A percentile compares a stretch with the other conserved stretches of the same genome.
These are phyloP conservation scores for Neolamprologus falcicula DNA, from an alignment of 2,113 vertebrate genomes.

Conservation along the genomic window DNA sequence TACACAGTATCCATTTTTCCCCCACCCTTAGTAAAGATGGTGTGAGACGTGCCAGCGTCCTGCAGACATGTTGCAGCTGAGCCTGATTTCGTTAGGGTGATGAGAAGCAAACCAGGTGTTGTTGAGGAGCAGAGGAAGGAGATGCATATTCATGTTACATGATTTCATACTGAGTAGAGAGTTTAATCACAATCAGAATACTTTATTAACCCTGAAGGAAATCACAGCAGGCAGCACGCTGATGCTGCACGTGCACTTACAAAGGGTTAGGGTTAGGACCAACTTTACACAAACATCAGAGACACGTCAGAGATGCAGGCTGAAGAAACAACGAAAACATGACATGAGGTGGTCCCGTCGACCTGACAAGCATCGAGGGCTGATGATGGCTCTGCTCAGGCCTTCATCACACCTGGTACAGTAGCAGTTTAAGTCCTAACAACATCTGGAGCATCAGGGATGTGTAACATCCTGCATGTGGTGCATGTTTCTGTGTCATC, in stretches of 20 bases:
- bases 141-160: not conserved
- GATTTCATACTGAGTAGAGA: not conserved
- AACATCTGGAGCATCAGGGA: not conserved
- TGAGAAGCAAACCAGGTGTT: not conserved
- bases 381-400: not conserved
- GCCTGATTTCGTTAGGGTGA: no score
- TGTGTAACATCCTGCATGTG: not conserved
- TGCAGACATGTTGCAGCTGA: no score
- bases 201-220: not conserved
- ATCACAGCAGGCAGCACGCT: not conserved
- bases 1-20: no score
- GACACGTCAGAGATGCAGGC: no score
- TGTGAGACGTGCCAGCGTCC: no score
- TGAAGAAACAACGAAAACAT: no score
- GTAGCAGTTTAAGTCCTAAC: not conserved
- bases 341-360: not conserved
- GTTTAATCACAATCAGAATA: not conserved
- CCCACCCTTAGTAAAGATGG: no score
- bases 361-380: not conserved
- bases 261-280: not conserved
- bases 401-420: fast-evolving
- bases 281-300: not conserved
- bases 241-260: not conserved
- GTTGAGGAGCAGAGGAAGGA: not conserved
- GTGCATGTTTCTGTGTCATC: fast-evolving